These are phyloP conservation scores for Menidia beryllina DNA, from an alignment of 2,113 vertebrate species.

Conservation along the genomic window DNA sequence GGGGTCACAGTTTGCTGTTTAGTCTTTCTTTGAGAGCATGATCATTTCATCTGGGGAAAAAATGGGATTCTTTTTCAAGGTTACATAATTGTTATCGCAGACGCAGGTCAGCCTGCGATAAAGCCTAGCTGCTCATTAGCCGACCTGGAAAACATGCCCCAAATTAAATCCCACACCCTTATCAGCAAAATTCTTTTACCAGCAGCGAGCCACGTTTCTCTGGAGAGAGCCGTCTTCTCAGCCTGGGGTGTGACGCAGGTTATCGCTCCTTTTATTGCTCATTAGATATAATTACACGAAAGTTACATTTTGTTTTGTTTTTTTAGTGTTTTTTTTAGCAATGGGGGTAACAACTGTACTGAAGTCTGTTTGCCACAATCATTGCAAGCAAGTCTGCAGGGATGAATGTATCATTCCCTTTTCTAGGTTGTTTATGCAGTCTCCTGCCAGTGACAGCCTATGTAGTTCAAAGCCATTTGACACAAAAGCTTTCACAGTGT, in stretches of 20 bases:
- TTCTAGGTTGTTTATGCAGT: slow-evolving; percentile 55
- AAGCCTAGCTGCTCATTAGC: slow-evolving; percentile 19
- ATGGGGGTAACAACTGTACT: slow-evolving; percentile 44
- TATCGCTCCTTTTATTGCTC: slow-evolving; percentile 64
- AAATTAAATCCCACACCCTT: slow-evolving; percentile 22
- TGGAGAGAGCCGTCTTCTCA: slow-evolving; percentile 66
- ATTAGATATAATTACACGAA: slow-evolving; percentile 62
- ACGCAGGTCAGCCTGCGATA: neutral
- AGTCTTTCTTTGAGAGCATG: slow-evolving; percentile 11
- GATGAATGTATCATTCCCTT: slow-evolving; percentile 52
- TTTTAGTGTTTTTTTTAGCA: slow-evolving; percentile 22
- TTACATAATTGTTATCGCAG: neutral
- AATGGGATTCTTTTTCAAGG: slow-evolving; percentile 9
- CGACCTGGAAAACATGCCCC: slow-evolving; percentile 24
- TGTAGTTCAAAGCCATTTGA: slow-evolving; percentile 56
- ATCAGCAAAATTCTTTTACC: slow-evolving; percentile 24
- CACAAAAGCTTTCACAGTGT: slow-evolving; percentile 40
- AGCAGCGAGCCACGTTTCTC: slow-evolving; percentile 35
- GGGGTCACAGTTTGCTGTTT: neutral
- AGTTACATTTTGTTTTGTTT: slow-evolving; percentile 38
- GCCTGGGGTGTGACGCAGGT: slow-evolving; percentile 30
- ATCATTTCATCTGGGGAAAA: slow-evolving; percentile 12
- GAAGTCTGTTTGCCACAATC: slow-evolving; percentile 42
- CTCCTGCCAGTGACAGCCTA: slow-evolving; percentile 26
- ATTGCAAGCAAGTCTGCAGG: slow-evolving; percentile 37